Evolutionary conservation across 2,113 vertebrate genomes (phyloP).

Genomic region (Varanus salvator): DNA sequence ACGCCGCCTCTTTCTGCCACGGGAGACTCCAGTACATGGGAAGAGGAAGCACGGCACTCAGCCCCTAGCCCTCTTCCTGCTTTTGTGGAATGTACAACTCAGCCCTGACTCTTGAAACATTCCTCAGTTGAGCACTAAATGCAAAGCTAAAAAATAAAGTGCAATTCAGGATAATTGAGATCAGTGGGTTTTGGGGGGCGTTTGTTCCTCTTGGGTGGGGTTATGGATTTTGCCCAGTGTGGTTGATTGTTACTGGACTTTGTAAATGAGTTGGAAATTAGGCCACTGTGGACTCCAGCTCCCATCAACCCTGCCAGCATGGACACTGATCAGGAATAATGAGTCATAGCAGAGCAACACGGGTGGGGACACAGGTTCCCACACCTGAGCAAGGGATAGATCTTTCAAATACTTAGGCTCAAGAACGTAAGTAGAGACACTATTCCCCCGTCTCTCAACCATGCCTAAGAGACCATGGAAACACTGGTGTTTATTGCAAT

Average conservation of each 20-base stretch:
- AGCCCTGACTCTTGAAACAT: constrained; percentile 47
- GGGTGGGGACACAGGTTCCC: no score
- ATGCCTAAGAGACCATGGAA: background rate
- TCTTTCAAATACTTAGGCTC: background rate
- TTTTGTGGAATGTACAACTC: background rate
- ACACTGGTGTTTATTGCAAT: background rate
- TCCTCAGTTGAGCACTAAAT: constrained; percentile 49
- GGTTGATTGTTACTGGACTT: constrained; percentile 24
- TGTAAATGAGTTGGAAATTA: constrained; percentile 47
- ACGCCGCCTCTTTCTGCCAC: background rate
- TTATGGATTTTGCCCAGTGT: background rate
- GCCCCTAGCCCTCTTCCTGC: background rate
- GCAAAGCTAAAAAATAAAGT: constrained; percentile 36
- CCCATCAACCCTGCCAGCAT: no score
- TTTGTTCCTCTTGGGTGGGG: background rate
- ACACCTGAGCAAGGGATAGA: no score
- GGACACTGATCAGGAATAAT: no score
- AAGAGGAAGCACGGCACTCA: background rate
- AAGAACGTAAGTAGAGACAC: background rate
- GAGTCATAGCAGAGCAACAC: no score
- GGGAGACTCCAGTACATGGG: background rate
- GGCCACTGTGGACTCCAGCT: constrained; percentile 28
- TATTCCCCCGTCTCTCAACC: background rate
- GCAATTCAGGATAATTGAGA: background rate
- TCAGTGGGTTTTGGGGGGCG: background rate